Base-by-base conservation (phyloP, 2,888 invertebrate genomes). In the Oligia latruncula region DNA sequence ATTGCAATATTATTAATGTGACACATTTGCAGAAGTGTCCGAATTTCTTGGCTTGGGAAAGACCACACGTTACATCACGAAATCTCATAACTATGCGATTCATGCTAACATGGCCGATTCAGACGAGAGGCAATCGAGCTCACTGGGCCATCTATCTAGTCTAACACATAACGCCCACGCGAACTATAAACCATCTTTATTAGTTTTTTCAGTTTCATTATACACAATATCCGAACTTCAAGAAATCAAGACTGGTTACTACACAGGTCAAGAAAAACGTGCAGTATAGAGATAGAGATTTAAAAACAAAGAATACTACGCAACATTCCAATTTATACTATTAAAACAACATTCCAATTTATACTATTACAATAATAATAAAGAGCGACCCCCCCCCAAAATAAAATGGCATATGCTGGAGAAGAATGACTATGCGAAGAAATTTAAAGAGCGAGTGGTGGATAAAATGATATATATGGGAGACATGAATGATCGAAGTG, bases 21-120 rank as follows among this genome's bases (percentile, higher is more conserved):
- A 79, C 80, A 86, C 60, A 79, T 90, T 88, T 90, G 90, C 90
- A 91, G 90, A 91, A 77, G 67, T 72, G 89, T 75, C 89, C 90
- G 88, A 90, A 93, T 91, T 92, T 91, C 89, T 89, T 84, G 82
- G 80, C 80, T 89, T 89, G 90, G 92, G 92, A 93, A 93, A 90
- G 90, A 90, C 91, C 91, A 88, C 73, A 79, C 71, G 84, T 93
- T 94, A 91, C 91, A 92, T 94, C 91, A 94, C 87, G 89, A 87
- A 83, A 87, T 89, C 87, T 90, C 89, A 91, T 90, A 91, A 92
- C 87, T 84, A 86, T 78, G 88, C 94, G 95, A 95, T 91, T 95
- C 94, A 95, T 89, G 88, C 84, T 80, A 86, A 80, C 81, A 82
- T 84, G 86, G 13, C 66, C 90, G 89, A 93, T 89, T 90, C 91